A percentile compares a stretch with the other conserved stretches of the same genome.
Evolutionary conservation across 2,113 vertebrate genomes (phyloP).

Genomic region (Bambusicola thoracicus): DNA sequence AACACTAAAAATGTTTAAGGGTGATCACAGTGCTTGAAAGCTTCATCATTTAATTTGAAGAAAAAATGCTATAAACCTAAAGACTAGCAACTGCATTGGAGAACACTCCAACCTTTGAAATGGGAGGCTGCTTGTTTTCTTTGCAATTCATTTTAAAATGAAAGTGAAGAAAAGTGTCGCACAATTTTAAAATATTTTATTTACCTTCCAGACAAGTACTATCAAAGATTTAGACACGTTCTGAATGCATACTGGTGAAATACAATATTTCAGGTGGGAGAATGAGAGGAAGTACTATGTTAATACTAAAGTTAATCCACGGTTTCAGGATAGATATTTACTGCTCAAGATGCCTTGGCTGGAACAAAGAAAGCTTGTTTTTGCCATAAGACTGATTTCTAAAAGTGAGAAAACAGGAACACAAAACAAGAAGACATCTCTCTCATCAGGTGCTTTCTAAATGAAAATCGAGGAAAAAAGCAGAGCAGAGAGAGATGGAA

Average conservation of each 20-base stretch:
- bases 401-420: not conserved
- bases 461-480: not conserved
- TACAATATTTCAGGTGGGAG: not conserved
- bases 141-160: not conserved
- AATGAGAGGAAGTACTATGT: not conserved
- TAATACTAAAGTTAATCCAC: not conserved
- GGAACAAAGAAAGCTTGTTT: not conserved
- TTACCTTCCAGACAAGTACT: not conserved
- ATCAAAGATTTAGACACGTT: not conserved
- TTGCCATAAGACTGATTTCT: not conserved
- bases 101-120: not conserved
- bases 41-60: not conserved
- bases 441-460: not conserved
- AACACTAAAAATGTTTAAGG: conserved; percentile 15
- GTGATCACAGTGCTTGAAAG: conserved; percentile 17
- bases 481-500: not conserved
- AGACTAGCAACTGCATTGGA: not conserved
- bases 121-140: not conserved
- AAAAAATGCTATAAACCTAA: not conserved
- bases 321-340: not conserved
- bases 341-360: not conserved
- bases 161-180: not conserved
- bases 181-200: not conserved
- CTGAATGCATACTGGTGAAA: not conserved
- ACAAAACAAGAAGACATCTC: not conserved